Base-by-base conservation (phyloP, 2,888 invertebrate genomes). In the Flexamia atlantica region DNA sequence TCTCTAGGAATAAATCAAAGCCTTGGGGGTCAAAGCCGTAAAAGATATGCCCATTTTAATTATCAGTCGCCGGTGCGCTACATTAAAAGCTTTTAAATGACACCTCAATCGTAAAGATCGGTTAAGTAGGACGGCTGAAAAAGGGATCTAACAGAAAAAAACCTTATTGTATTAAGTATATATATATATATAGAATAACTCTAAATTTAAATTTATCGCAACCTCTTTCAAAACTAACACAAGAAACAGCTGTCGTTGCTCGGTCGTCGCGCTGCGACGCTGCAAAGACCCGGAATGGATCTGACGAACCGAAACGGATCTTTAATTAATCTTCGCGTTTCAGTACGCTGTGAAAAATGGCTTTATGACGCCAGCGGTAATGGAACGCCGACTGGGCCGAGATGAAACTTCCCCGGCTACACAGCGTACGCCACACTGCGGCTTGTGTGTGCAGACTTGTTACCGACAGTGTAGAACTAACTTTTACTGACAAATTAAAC, bases 321-420 rank as follows among this genome's bases (percentile, higher is more conserved):
- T 20, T 9, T 14, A 30, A 64, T 64, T 28, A 64, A 14, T 64
- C 23, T 64, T 23, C 23, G 57, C 9, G 64, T 64, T 64, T 64
- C 64, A 64, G 28, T 64, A 64, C 12, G 3, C 10, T 1, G 14
- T 30, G 64, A 64, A 64, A 46, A 57, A 57, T 57, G 23, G 57
- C 57, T 57, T 57, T 57, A 57, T 57, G 57, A 57, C 23, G 57
- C 57, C n/a, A 9, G 20, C 4, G 36, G 20, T 57, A 57, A 57
- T 57, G 57, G 46, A 12, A 36, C 36, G 36, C 36, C 36, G 36
- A 9, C 36, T 36, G n/a, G n/a, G 36, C 36, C 36, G 36, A 7
- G 36, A 36, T 36, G 9, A 36, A 36, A 7, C 36, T 36, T 36
- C 12, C 46, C 12, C 3, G 14, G 14, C 46, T 46, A 9, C 46